These are phyloP conservation scores for Graptemys geographica DNA, from an alignment of 2,797 vertebrate species.

Conservation along the genomic window DNA sequence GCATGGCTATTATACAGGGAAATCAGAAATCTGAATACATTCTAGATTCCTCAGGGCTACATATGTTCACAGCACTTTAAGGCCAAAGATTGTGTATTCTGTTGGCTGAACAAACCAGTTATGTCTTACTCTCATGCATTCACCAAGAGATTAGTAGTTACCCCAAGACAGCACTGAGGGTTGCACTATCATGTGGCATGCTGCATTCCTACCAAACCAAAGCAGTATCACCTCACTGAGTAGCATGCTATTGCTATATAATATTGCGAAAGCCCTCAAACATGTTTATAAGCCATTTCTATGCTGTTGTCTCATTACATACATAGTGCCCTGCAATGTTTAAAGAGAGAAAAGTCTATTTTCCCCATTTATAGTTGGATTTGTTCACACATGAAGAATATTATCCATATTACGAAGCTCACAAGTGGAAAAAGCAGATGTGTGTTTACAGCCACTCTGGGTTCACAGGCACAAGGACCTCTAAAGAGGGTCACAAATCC, in stretches of 20 bases:
- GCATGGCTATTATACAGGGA: background rate
- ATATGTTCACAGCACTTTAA: background rate
- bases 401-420: background rate
- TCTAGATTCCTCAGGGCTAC: background rate
- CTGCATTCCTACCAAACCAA: background rate
- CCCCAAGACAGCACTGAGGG: background rate
- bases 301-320: constrained; percentile 5
- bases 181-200: background rate
- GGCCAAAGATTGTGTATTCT: background rate
- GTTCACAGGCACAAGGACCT: background rate
- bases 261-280: background rate
- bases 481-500: constrained; percentile 52
- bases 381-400: constrained; percentile 3
- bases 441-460: constrained; percentile 4
- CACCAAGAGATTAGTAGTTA: background rate
- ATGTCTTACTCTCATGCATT: background rate
- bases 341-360: background rate
- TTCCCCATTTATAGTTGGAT: constrained; percentile 4
- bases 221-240: background rate
- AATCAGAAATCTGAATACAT: background rate
- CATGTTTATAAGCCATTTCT: constrained; percentile 1
- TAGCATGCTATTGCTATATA: background rate
- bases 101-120: background rate
- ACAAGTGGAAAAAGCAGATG: constrained; percentile 37
- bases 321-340: background rate